A percentile compares a stretch with the other conserved stretches of the same genome.
phyloP scores from a whole-genome alignment of 2,888 invertebrate genomes.

The Autographa gamma region DNA sequence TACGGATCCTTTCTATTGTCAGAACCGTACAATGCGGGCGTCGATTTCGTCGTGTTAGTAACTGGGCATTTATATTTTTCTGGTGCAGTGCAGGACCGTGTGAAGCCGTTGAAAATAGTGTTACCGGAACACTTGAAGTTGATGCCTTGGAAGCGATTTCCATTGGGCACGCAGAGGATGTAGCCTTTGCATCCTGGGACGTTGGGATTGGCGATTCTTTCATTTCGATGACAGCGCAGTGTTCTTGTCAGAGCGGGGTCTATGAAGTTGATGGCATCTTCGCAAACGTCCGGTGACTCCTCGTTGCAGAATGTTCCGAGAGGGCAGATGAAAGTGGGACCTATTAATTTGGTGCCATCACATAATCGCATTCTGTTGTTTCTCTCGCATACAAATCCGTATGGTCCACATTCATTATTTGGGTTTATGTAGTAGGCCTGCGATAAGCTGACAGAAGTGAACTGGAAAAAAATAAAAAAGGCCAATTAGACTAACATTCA shows the following conservation, averaged over 20 bases:
- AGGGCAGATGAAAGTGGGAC: constrained; percentile 81
- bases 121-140: constrained; percentile 83
- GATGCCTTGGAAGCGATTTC: constrained; percentile 82
- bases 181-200: constrained; percentile 84
- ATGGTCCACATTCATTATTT: constrained; percentile 77
- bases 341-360: constrained; percentile 74
- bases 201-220: constrained; percentile 81
- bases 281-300: constrained; percentile 82
- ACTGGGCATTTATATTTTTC: constrained; percentile 80
- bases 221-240: constrained; percentile 77
- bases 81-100: constrained; percentile 80
- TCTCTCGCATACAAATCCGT: constrained; percentile 81
- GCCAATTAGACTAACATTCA: too few species aligned
- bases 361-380: constrained; percentile 76
- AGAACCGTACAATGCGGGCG: constrained; percentile 63
- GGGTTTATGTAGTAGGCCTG: constrained; percentile 62
- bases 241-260: constrained; percentile 74
- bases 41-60: constrained; percentile 64
- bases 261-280: constrained; percentile 75
- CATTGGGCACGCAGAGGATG: constrained; percentile 83
- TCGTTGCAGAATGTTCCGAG: constrained; percentile 81
- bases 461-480: constrained; percentile 54
- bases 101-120: constrained; percentile 81
- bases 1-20: constrained; percentile 64
- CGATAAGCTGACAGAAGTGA: constrained; percentile 39